These are phyloP conservation scores for Trichechus manatus DNA, from an alignment of 2,113 vertebrate species.

Conservation along the genomic window DNA sequence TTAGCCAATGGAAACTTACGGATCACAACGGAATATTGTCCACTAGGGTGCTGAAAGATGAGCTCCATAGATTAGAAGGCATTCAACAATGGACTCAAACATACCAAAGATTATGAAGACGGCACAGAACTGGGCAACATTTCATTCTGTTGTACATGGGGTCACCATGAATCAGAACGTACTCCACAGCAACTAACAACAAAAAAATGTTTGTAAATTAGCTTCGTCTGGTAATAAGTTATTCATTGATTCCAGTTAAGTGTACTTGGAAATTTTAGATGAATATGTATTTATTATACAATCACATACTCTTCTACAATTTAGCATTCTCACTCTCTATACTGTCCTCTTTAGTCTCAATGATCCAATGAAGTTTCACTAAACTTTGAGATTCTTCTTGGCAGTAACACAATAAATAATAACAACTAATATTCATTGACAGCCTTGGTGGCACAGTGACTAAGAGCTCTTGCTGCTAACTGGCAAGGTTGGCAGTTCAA, in stretches of 20 bases:
- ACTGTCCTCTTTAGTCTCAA: fast-evolving
- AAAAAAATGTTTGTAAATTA: not conserved
- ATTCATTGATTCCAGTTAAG: not conserved
- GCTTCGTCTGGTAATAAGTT: not conserved
- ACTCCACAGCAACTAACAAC: not conserved
- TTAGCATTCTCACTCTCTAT: too few species aligned
- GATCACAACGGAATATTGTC: not conserved
- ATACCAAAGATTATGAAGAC: too few species aligned
- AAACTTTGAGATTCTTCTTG: not conserved
- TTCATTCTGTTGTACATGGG: not conserved
- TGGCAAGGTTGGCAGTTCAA: too few species aligned
- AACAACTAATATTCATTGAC: too few species aligned
- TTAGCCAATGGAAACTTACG: not conserved
- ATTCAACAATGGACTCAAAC: not conserved
- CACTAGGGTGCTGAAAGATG: not conserved
- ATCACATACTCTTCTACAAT: not conserved
- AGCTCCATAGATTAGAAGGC: not conserved
- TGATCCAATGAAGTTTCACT: fast-evolving
- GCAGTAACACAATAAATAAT: not conserved
- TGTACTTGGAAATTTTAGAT: not conserved
- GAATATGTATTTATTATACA: too few species aligned
- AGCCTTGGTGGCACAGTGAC: too few species aligned
- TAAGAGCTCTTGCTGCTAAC: too few species aligned
- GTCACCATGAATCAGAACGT: not conserved
- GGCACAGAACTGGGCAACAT: not conserved